Percentiles rank a stretch among this genome's conserved stretches.
phyloP scores from a whole-genome alignment of 37 sponge, comb jelly and placozoan species.

The Mnemiopsis leidyi region DNA sequence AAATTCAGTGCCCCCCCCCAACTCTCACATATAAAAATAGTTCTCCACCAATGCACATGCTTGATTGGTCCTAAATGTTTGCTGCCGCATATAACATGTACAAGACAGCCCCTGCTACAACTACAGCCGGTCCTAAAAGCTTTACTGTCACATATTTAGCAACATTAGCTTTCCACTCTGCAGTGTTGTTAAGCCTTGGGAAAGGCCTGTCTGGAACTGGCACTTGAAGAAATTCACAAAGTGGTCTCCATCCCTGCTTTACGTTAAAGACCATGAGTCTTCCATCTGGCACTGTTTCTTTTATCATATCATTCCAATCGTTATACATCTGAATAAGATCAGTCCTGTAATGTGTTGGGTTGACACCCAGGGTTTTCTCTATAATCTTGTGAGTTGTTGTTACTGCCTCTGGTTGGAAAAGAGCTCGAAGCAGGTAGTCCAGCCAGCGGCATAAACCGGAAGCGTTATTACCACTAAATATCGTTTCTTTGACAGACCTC shows the following conservation, averaged over 20 bases:
- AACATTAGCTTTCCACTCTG: too few relatives aligned
- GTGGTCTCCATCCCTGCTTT: conserved; percentile 1
- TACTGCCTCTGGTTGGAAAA: neutral
- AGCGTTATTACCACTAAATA: neutral
- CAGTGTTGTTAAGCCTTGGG: neutral
- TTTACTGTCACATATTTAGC: too few relatives aligned
- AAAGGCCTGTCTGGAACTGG: neutral
- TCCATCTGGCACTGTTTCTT: neutral
- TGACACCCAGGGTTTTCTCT: neutral
- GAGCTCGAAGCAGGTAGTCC: neutral
- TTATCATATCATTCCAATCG: neutral
- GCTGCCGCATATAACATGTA: too few relatives aligned
- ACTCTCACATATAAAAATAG: too few relatives aligned
- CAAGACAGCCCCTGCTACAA: too few relatives aligned
- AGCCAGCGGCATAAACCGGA: neutral
- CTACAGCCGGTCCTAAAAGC: too few relatives aligned
- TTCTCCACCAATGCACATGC: too few relatives aligned
- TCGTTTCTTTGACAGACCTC: neutral
- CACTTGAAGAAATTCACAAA: conserved; percentile 14
- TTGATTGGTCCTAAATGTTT: too few relatives aligned
- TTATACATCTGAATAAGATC: neutral
- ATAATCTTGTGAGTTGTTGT: neutral
- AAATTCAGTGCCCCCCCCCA: too few relatives aligned
- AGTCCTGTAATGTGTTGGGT: neutral
- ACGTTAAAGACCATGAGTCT: conserved; percentile 12